These are phyloP conservation scores for Lithophane semibrunnea DNA, from an alignment of 2,888 invertebrate species.

Conservation along the genomic window DNA sequence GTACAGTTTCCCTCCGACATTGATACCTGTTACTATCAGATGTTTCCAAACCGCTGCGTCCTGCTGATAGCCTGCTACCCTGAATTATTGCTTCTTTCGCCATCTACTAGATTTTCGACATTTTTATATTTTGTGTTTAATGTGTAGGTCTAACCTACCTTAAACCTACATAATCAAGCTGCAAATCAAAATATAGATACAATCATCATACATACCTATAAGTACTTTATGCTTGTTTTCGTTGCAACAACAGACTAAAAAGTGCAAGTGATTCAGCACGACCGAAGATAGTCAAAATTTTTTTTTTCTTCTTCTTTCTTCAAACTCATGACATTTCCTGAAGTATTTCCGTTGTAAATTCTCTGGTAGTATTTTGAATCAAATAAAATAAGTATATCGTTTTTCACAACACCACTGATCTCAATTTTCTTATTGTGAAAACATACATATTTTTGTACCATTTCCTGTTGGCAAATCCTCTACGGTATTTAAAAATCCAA, in stretches of 20 bases:
- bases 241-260: too few relatives aligned
- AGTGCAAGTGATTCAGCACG: neutral
- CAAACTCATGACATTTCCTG: neutral
- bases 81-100: slow-evolving; percentile 60
- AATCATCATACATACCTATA: neutral
- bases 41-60: slow-evolving; percentile 60
- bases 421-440: neutral
- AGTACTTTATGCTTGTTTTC: neutral
- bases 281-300: too few relatives aligned
- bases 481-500: slow-evolving; percentile 17
- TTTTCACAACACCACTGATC: neutral
- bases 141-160: too few relatives aligned
- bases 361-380: neutral
- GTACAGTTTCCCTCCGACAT: slow-evolving; percentile 52
- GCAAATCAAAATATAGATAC: neutral
- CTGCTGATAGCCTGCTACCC: slow-evolving; percentile 50
- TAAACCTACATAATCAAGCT: neutral
- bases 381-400: neutral
- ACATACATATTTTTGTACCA: neutral
- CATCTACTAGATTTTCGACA: slow-evolving; percentile 51
- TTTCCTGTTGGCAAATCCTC: slow-evolving; percentile 12
- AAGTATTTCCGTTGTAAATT: neutral
- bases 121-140: too few relatives aligned
- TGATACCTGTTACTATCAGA: slow-evolving; percentile 65
- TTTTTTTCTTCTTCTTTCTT: neutral